Evolutionary conservation across 2,113 vertebrate genomes (phyloP).

Genomic region (Oncorhynchus clarkii): DNA sequence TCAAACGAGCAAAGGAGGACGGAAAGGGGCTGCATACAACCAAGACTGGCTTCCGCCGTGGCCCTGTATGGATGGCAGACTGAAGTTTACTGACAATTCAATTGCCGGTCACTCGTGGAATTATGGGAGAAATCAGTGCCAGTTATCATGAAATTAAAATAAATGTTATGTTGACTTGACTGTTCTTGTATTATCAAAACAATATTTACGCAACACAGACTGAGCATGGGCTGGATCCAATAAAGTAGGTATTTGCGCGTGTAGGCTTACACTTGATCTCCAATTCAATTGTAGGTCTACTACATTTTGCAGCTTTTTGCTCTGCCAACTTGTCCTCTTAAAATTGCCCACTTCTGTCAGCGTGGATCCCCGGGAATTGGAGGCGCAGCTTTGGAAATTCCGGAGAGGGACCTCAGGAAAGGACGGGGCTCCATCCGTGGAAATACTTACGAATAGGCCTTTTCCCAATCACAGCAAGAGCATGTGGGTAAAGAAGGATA

Average conservation of each 20-base stretch:
- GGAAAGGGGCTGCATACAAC: neutral
- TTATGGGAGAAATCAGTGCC: no score
- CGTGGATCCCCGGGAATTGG: constrained; percentile 15
- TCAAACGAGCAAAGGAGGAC: constrained; percentile 9
- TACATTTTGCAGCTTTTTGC: neutral
- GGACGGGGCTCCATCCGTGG: constrained; percentile 47
- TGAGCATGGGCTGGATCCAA: neutral
- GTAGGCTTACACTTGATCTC: neutral
- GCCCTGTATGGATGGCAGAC: neutral
- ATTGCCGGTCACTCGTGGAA: no score
- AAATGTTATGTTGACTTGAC: neutral
- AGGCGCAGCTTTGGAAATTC: constrained; percentile 31
- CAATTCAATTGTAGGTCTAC: neutral
- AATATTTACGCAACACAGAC: constrained; percentile 14
- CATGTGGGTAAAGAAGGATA: neutral
- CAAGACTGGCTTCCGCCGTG: constrained; percentile 10
- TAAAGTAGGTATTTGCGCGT: constrained; percentile 10
- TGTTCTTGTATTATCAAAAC: constrained; percentile 33
- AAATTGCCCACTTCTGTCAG: constrained; percentile 15
- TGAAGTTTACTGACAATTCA: neutral
- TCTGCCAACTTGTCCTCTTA: neutral
- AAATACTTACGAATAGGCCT: constrained; percentile 46
- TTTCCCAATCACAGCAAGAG: constrained; percentile 15
- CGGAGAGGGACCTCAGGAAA: constrained; percentile 55
- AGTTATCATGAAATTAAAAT: no score